Conservation (phyloP, 2,888 invertebrate species). For the Drosophila maculinotata region DNA sequence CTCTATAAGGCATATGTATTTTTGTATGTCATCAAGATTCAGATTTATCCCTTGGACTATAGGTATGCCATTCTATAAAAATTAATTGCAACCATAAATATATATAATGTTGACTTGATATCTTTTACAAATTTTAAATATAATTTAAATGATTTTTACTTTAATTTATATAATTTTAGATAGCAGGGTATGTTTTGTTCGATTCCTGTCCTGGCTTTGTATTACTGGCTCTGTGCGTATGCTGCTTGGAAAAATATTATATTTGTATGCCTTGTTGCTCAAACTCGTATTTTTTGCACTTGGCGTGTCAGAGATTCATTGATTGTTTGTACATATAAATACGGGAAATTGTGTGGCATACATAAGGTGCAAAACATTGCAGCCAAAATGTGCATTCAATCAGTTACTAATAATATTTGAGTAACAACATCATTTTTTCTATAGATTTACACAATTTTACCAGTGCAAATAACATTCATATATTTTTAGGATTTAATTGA, state of each 20-base stretch:
- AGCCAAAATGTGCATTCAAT: constrained; percentile 47
- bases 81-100: too few species aligned
- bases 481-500: constrained; percentile 17
- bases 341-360: constrained; percentile 19
- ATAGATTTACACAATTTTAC: constrained; percentile 19
- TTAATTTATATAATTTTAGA: background rate
- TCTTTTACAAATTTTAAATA: too few species aligned
- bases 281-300: constrained; percentile 16
- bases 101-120: too few species aligned
- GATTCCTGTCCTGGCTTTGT: background rate
- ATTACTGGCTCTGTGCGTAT: constrained; percentile 6
- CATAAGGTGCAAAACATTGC: constrained; percentile 6
- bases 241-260: constrained; percentile 17
- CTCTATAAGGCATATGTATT: background rate
- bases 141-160: background rate
- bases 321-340: constrained; percentile 45
- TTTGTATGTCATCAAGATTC: background rate
- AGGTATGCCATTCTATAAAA: background rate
- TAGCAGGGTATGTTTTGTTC: background rate
- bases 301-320: constrained; percentile 22
- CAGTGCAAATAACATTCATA: constrained; percentile 6
- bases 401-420: constrained; percentile 54
- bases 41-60: too few species aligned
- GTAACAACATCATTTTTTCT: constrained; percentile 33
- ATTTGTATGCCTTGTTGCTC: constrained; percentile 16